Percentiles rank a stretch among this genome's conserved stretches.
phyloP scores from a whole-genome alignment of 2,797 vertebrate species.

The Psittacula derbiana region DNA sequence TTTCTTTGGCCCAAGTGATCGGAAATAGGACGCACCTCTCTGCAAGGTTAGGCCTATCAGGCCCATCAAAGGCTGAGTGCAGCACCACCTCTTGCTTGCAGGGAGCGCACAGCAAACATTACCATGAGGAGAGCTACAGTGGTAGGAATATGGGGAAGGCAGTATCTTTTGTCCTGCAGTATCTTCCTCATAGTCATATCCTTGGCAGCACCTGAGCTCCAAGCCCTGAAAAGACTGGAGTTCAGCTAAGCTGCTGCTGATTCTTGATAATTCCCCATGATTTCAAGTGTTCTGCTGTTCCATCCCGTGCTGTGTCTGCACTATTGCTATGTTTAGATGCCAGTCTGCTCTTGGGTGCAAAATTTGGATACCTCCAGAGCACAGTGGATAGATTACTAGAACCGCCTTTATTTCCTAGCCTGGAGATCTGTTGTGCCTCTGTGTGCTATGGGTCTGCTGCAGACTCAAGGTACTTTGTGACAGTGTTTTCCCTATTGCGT shows the following conservation, averaged over 20 bases:
- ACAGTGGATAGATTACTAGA: background rate
- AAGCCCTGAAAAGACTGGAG: background rate
- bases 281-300: background rate
- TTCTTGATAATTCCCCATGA: background rate
- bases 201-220: background rate
- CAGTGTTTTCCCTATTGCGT: fast-evolving
- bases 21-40: background rate
- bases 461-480: background rate
- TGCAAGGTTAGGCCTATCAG: background rate
- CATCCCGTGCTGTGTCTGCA: background rate
- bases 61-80: background rate
- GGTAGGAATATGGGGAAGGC: background rate
- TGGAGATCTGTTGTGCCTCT: background rate
- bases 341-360: background rate
- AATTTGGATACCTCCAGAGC: background rate
- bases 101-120: background rate
- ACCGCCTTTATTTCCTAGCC: background rate
- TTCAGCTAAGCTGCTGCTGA: background rate
- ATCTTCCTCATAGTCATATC: background rate
- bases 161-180: background rate
- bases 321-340: background rate
- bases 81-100: background rate
- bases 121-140: background rate
- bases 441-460: background rate
- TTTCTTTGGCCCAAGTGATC: background rate